These are phyloP conservation scores for Embidobia sp. DNA, from an alignment of 2,888 invertebrate genomes.

Conservation along the genomic window DNA sequence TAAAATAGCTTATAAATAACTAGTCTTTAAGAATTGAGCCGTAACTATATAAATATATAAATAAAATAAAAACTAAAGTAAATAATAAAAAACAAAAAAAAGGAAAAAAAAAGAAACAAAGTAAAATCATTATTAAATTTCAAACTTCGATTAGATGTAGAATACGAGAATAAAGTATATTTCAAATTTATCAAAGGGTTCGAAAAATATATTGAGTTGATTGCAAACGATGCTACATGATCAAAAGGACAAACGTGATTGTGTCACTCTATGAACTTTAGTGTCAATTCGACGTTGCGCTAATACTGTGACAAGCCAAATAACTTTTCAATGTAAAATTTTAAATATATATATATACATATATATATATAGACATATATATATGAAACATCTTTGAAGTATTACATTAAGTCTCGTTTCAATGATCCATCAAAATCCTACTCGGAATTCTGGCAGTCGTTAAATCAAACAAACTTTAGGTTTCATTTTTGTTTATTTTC, in stretches of 20 bases:
- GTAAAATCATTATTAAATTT: constrained; percentile 57
- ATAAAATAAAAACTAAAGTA: constrained; percentile 65
- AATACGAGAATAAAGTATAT: constrained; percentile 74
- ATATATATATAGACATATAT: constrained; percentile 67
- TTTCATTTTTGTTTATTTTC: no score
- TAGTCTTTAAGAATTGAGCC: constrained; percentile 68
- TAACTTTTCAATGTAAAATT: constrained; percentile 81
- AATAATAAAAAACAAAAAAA: constrained; percentile 22
- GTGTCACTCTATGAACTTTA: constrained; percentile 77
- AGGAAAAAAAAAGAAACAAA: constrained; percentile 15
- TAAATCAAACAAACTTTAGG: no score
- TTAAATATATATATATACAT: constrained; percentile 74
- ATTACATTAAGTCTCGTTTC: constrained; percentile 45
- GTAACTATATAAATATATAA: constrained; percentile 68
- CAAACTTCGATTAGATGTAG: constrained; percentile 76
- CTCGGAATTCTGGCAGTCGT: no score
- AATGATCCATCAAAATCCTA: background rate
- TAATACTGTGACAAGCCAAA: constrained; percentile 81
- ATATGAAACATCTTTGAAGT: constrained; percentile 76
- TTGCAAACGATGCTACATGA: constrained; percentile 74
- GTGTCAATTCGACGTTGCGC: constrained; percentile 80
- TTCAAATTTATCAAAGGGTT: constrained; percentile 78
- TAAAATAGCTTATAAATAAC: constrained; percentile 80
- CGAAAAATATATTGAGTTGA: constrained; percentile 78
- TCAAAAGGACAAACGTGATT: constrained; percentile 76